These are phyloP conservation scores for Cepaea nemoralis DNA, from an alignment of 1,140 invertebrate genomes.

Conservation along the genomic window DNA sequence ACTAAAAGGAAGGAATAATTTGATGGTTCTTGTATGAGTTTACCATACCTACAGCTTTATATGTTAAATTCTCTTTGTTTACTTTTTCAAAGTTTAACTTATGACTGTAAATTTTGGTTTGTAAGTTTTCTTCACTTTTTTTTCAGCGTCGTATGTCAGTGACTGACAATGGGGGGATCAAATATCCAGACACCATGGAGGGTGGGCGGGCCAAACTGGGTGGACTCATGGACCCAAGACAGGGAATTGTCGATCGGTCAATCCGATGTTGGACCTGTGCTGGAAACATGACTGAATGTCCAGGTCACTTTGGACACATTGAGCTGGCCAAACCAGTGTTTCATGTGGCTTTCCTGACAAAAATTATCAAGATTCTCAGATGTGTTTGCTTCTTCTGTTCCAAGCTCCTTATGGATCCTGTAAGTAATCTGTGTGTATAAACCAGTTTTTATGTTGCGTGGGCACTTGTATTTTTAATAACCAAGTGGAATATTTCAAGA, in stretches of 20 bases:
- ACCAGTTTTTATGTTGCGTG: no score
- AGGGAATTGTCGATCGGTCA: slow-evolving; percentile 95
- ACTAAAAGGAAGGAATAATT: no score
- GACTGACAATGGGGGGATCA: slow-evolving; percentile 91
- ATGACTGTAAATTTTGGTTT: no score
- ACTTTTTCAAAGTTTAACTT: no score
- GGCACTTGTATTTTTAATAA: no score
- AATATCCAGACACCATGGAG: slow-evolving; percentile 98
- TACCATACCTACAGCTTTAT: no score
- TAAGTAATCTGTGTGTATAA: slow-evolving; percentile 78
- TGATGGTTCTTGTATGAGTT: no score
- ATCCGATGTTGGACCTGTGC: slow-evolving; percentile 95
- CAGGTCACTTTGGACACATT: slow-evolving; percentile 99
- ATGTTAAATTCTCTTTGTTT: no score
- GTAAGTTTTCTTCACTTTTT: no score
- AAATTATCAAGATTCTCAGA: slow-evolving; percentile 94
- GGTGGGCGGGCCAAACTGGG: slow-evolving; percentile 96
- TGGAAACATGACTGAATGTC: slow-evolving; percentile 97
- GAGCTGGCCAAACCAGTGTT: slow-evolving; percentile 98
- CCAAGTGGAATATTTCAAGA: no score
- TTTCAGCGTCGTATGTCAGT: slow-evolving; percentile 83
- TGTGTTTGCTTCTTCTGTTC: slow-evolving; percentile 99
- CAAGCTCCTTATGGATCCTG: slow-evolving; percentile 92
- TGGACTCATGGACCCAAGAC: slow-evolving; percentile 98
- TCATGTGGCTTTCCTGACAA: slow-evolving; percentile 97